Conservation (phyloP, 2,797 vertebrate species). For the Myotis vivesi region DNA sequence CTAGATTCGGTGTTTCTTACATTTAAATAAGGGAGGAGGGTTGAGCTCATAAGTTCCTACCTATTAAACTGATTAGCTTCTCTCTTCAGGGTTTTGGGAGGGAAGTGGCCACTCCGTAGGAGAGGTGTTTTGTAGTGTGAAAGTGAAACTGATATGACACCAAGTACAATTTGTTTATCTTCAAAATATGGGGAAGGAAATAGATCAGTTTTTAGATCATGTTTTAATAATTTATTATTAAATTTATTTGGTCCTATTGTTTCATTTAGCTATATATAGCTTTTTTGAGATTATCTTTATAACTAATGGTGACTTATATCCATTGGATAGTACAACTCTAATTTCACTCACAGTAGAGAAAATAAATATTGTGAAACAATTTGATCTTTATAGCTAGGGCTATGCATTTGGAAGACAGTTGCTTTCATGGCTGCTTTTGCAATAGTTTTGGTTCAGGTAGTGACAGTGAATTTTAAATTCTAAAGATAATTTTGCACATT, state of each 20-base stretch:
- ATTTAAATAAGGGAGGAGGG: background rate
- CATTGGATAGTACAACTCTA: slow-evolving; percentile 9
- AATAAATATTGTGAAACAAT: slow-evolving; percentile 32
- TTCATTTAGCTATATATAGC: slow-evolving; percentile 13
- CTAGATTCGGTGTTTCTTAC: background rate
- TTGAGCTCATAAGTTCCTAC: background rate
- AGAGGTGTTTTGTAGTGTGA: background rate
- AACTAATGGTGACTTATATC: slow-evolving; percentile 28
- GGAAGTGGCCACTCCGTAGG: background rate
- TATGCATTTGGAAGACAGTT: slow-evolving; percentile 14
- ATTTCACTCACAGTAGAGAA: slow-evolving; percentile 13
- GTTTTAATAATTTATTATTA: slow-evolving; percentile 53
- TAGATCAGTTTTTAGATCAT: slow-evolving; percentile 8
- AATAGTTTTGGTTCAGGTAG: slow-evolving; percentile 45
- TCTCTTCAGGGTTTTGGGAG: background rate
- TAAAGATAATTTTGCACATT: slow-evolving; percentile 23
- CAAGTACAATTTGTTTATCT: slow-evolving; percentile 28
- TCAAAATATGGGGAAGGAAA: slow-evolving; percentile 3
- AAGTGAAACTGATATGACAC: slow-evolving; percentile 3
- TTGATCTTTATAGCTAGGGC: background rate
- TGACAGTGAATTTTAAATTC: slow-evolving; percentile 2
- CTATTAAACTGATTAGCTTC: slow-evolving; percentile 6
- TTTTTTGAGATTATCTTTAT: slow-evolving; percentile 17
- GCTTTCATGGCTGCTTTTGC: slow-evolving; percentile 51
- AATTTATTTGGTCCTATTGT: background rate